Evolutionary conservation across 2,888 invertebrate species (phyloP).

Genomic region (Leucoptera coffeella): DNA sequence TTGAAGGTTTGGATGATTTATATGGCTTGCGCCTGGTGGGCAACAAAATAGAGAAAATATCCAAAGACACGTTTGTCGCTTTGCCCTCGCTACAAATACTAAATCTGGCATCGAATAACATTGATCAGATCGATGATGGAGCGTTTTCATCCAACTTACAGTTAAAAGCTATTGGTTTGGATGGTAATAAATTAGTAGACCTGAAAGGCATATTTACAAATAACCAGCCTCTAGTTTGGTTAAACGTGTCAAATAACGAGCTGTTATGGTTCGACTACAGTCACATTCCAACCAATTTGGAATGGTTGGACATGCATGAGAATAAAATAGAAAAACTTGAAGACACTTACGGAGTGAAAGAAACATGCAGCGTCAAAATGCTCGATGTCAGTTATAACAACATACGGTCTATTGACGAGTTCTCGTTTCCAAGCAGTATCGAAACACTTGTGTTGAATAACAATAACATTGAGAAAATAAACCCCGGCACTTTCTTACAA

Average conservation of each 20-base stretch:
- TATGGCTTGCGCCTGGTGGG: slow-evolving; percentile 72
- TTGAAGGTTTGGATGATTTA: slow-evolving; percentile 67
- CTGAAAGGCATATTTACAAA: slow-evolving; percentile 73
- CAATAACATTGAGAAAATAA: slow-evolving; percentile 64
- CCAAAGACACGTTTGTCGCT: slow-evolving; percentile 66
- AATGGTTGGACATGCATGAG: slow-evolving; percentile 77
- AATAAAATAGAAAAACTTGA: slow-evolving; percentile 71
- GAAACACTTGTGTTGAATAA: slow-evolving; percentile 68
- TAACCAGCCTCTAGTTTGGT: slow-evolving; percentile 67
- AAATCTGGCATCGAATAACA: slow-evolving; percentile 74
- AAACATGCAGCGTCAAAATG: slow-evolving; percentile 65
- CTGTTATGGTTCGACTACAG: slow-evolving; percentile 76
- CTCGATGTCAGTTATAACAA: slow-evolving; percentile 71
- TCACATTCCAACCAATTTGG: slow-evolving; percentile 66
- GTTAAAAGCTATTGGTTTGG: slow-evolving; percentile 68
- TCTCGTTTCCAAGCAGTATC: slow-evolving; percentile 67
- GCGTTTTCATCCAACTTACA: slow-evolving; percentile 70
- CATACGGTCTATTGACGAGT: slow-evolving; percentile 60
- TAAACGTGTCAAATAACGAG: slow-evolving; percentile 76
- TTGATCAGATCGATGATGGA: slow-evolving; percentile 69
- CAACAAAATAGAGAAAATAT: slow-evolving; percentile 72
- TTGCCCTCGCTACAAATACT: slow-evolving; percentile 69
- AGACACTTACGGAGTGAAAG: slow-evolving; percentile 64
- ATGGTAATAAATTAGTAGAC: slow-evolving; percentile 71
- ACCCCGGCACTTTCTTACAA: slow-evolving; percentile 63